Percentiles rank a stretch among this genome's conserved stretches.
Conservation (phyloP, 2,113 vertebrate genomes). For the Protomyctophum bolini region DNA sequence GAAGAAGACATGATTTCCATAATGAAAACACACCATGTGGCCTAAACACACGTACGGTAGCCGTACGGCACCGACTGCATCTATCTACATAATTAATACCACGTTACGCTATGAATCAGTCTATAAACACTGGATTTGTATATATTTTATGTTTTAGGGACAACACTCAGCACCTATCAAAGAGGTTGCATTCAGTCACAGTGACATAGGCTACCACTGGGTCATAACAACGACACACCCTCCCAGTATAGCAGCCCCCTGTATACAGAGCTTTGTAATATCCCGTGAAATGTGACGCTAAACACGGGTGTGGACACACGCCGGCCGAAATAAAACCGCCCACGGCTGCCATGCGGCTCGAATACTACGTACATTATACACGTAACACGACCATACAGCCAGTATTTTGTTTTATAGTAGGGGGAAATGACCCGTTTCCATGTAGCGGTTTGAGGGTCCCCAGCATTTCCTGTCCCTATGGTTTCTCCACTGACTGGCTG, state of each 20-base stretch:
- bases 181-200: conserved; percentile 48
- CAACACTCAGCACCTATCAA: conserved; percentile 22
- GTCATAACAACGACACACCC: conserved; percentile 71
- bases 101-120: neutral
- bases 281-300: too few species aligned
- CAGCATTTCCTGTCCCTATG: conserved; percentile 70
- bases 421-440: conserved; percentile 8
- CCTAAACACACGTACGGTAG: neutral
- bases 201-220: conserved; percentile 38
- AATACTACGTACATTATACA: too few species aligned
- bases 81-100: neutral
- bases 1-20: too few species aligned
- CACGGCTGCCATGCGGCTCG: too few species aligned
- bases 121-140: neutral
- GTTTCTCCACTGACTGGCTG: conserved; percentile 51
- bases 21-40: neutral
- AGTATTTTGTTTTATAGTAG: neutral
- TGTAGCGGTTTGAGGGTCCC: conserved; percentile 46
- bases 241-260: too few species aligned
- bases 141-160: neutral
- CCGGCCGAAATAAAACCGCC: too few species aligned
- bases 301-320: too few species aligned
- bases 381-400: too few species aligned
- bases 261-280: neutral
- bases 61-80: neutral